Evolutionary conservation across 2,888 invertebrate species (phyloP).

Genomic region (Tetrapedia diversipes): DNA sequence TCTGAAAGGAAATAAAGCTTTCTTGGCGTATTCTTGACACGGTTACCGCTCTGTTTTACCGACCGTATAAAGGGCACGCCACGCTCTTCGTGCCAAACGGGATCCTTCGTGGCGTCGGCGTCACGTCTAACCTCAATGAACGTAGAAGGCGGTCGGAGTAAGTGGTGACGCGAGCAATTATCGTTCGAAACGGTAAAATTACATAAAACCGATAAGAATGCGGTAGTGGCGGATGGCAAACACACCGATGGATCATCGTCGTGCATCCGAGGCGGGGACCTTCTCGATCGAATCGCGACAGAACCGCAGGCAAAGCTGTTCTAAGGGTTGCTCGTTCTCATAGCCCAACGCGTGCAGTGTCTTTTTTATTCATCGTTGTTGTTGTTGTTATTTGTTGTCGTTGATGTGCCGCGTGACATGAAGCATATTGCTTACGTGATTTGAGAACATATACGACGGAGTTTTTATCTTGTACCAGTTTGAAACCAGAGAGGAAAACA

Average conservation of each 20-base stretch:
- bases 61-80: constrained; percentile 64
- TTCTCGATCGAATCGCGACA: constrained; percentile 54
- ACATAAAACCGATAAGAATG: constrained; percentile 44
- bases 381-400: constrained; percentile 40
- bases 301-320: constrained; percentile 46
- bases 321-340: constrained; percentile 56
- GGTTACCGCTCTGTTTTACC: constrained; percentile 62
- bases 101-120: constrained; percentile 52
- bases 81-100: constrained; percentile 53
- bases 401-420: constrained; percentile 60
- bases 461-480: constrained; percentile 33
- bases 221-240: constrained; percentile 60
- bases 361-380: constrained; percentile 42
- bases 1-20: constrained; percentile 4
- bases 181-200: constrained; percentile 18
- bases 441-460: constrained; percentile 40
- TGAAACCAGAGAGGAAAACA: constrained; percentile 78
- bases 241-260: constrained; percentile 66
- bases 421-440: constrained; percentile 34
- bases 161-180: constrained; percentile 45
- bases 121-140: constrained; percentile 59
- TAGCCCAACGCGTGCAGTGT: constrained; percentile 62
- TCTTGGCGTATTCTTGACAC: constrained; percentile 24
- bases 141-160: constrained; percentile 36
- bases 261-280: constrained; percentile 57